Evolutionary conservation across 2,113 vertebrate genomes (phyloP), one percentile per base, ranked within the genome.

Genomic region (Pelecanoides urinatrix): DNA sequence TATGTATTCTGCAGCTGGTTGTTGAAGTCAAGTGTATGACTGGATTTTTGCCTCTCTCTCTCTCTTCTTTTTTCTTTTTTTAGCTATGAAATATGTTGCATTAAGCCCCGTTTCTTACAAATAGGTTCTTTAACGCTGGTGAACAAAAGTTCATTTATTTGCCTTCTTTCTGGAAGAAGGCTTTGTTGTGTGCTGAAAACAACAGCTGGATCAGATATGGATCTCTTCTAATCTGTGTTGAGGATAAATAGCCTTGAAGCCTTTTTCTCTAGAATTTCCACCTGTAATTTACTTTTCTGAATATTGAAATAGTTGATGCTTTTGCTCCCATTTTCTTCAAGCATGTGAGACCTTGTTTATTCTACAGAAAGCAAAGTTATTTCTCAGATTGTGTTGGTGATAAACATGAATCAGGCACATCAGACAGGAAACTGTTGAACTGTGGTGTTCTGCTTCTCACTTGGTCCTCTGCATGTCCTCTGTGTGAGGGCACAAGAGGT

Each of bases 71-170:
- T 93, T 84, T 86, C 72, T 42, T 49, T 53, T 92, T 88, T 90
- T 84, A 90, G 59, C 71, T 93, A 90, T 93, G 94, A 93, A 88
- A 81, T 94, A 58, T 27, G 47, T 87, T 95, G 44, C 61, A n/a
- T 72, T 78, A 94, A 92, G 83, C 68, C 42, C 26, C 12, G 8
- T 91, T 93, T 94, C 95, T 96, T 94, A 90, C 74, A 92, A 96
- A 80, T 94, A 59, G 23, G 7, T 91, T 95, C 68, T 95, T 87
- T 93, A 90, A 53, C 8, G 12, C 66, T 80, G 62, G 20, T 68
- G 92, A 97, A 97, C 92, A 90, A 88, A 92, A 91, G 72, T 84
- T 93, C 45, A 27, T 96, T 97, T 94, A 88, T 95, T 87, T 87
- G 81, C n/a, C 80, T 83, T 81, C 62, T 72, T 62, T 61, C 58